Evolutionary conservation across 2,113 vertebrate genomes (phyloP), one percentile per base, ranked within the genome.

Genomic region (Caranx melampygus): DNA sequence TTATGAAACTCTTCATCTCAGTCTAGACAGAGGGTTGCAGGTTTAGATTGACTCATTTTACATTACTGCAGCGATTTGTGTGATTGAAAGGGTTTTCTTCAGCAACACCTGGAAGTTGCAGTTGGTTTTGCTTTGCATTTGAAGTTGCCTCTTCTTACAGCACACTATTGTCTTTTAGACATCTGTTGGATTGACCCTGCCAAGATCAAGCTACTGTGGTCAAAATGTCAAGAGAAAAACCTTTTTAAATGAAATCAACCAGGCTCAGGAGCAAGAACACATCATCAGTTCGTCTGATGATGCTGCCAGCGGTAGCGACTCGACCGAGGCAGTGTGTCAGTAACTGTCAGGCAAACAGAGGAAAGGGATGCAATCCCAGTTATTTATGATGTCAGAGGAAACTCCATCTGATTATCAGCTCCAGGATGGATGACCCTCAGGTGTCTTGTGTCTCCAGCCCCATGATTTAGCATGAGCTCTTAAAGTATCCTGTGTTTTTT

Each of bases 361-460:
- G 26, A 66, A 59, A 64, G 12, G 33, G 47, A 61, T 63, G 49
- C 58, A 59, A 35, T 77, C 54, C 11, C 42, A 67, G 20, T 72
- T 88, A 82, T 78, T 90, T 80, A 67, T 12, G 15, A 65, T 51
- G 54, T 75, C 15, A 31, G 69, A 13, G 6, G 55, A 70, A 60
- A 63, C 52, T 72, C 6, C 0, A 5, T 49, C 66, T 42, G 54
- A 74, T 75, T 21, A 79, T 68, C 45, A 69, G 40, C 47, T 63
- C 33, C 2, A 37, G 42, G 75, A 57, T 34, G 34, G 55, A 34
- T 0, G 52, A 31, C 37, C 26, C 58, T 71, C 14, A 31, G 16
- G 49, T 79, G 66, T 15, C 20, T 18, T 42, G 57, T 10, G 40
- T 42, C 47, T 79, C 57, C 60, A 42, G 21, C 58, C 26, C 47